Evolutionary conservation across 2,888 invertebrate genomes (phyloP).

Genomic region (Pandemis heparana): DNA sequence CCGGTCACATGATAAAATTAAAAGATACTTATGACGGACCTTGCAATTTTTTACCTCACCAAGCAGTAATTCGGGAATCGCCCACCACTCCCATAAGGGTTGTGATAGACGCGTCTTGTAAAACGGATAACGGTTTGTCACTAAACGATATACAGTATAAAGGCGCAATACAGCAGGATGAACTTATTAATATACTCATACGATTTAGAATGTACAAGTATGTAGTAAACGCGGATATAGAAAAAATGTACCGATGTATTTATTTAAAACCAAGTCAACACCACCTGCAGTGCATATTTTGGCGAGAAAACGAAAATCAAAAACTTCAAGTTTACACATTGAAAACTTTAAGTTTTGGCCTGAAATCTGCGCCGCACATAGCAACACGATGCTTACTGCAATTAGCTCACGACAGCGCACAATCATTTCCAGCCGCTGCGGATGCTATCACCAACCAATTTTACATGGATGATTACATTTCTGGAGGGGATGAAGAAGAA

Average conservation of each 20-base stretch:
- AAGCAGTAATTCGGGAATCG: too few relatives aligned
- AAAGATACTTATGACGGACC: too few relatives aligned
- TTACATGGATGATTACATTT: conserved; percentile 16
- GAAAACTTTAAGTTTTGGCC: conserved; percentile 12
- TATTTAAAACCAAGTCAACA: conserved; percentile 1
- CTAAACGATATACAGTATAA: too few relatives aligned
- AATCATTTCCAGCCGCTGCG: not conserved
- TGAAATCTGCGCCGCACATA: conserved; percentile 4
- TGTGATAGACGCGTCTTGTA: too few relatives aligned
- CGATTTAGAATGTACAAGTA: too few relatives aligned
- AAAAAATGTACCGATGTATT: not conserved
- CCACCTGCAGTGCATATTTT: not conserved
- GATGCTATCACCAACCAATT: not conserved
- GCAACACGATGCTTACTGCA: conserved; percentile 7
- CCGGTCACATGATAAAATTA: too few relatives aligned
- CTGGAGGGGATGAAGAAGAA: not conserved
- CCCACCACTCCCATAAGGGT: too few relatives aligned
- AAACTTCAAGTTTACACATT: not conserved
- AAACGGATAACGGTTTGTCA: too few relatives aligned
- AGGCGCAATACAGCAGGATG: too few relatives aligned
- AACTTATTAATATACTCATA: too few relatives aligned
- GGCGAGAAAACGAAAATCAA: conserved; percentile 4
- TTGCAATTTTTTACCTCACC: too few relatives aligned
- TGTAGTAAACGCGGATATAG: too few relatives aligned
- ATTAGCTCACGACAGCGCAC: not conserved